Evolutionary conservation across 2,797 vertebrate genomes (phyloP).

Genomic region (Podarcis lilfordi): DNA sequence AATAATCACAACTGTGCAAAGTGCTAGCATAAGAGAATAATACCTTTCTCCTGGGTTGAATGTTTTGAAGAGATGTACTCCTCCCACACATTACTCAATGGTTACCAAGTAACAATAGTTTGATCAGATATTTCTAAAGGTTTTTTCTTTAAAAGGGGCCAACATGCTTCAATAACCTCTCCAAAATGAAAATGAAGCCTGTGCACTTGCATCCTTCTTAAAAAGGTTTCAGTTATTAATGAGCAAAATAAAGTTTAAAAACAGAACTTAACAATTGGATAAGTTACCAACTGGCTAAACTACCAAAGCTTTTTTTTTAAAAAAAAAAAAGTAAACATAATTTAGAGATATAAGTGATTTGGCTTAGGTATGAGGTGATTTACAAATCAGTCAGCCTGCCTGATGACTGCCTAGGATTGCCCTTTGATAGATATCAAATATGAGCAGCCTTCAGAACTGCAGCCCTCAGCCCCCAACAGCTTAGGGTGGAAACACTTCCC

Average conservation of each 20-base stretch:
- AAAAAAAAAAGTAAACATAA: no score
- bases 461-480: no score
- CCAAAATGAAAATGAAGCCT: conserved; percentile 33
- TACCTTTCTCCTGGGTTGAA: not conserved
- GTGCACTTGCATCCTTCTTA: conserved; percentile 20
- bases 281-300: not conserved
- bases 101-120: conserved; percentile 14
- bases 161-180: rapidly evolving
- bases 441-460: no score
- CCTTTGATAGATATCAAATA: no score
- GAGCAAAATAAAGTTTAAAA: conserved; percentile 21
- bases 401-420: no score
- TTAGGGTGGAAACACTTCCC: no score
- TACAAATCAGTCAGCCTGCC: no score
- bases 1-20: not conserved
- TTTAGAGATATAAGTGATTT: no score
- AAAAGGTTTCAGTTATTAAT: conserved; percentile 12
- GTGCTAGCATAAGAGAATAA: not conserved
- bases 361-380: no score
- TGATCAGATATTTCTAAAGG: not conserved
- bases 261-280: not conserved
- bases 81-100: not conserved
- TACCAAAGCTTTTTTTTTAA: conserved; percentile 23
- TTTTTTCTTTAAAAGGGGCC: not conserved
- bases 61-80: not conserved